These are phyloP conservation scores for Centropus bengalensis DNA, from an alignment of 2,113 vertebrate genomes.

Conservation along the genomic window DNA sequence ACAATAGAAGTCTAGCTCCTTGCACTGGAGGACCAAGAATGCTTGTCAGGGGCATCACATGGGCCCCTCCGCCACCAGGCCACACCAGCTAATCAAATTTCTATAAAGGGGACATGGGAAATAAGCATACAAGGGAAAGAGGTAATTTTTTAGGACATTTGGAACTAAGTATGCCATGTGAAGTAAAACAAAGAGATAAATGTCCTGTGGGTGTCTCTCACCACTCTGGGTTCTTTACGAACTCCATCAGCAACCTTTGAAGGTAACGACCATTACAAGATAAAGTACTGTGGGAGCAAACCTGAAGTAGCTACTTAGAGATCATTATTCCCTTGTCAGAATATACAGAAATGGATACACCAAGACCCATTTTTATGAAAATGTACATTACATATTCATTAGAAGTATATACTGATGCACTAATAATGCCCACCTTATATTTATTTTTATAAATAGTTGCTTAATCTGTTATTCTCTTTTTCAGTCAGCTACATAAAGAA, in stretches of 20 bases:
- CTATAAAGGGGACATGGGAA: fast-evolving
- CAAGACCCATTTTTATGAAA: constrained; percentile 9
- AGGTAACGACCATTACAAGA: background rate
- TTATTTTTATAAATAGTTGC: background rate
- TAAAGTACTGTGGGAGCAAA: background rate
- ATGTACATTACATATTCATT: constrained; percentile 3
- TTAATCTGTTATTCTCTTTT: constrained; percentile 22
- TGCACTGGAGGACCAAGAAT: background rate
- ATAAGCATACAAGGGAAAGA: background rate
- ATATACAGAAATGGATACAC: constrained; percentile 31
- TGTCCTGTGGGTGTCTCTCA: background rate
- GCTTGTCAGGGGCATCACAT: background rate
- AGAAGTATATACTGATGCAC: constrained; percentile 30
- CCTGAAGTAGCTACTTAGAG: constrained; percentile 38
- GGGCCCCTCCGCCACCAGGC: background rate
- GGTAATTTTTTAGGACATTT: background rate
- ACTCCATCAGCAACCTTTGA: background rate
- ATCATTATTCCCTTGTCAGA: constrained; percentile 36
- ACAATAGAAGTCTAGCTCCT: fast-evolving
- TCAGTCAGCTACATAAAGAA: constrained; percentile 50
- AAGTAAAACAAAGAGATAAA: background rate
- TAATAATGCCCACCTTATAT: constrained; percentile 7
- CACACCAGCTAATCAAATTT: background rate
- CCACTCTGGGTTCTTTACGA: background rate
- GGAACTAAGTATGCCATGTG: background rate